Conservation (phyloP, 2,888 invertebrate genomes). For the Drosophila leonis region DNA sequence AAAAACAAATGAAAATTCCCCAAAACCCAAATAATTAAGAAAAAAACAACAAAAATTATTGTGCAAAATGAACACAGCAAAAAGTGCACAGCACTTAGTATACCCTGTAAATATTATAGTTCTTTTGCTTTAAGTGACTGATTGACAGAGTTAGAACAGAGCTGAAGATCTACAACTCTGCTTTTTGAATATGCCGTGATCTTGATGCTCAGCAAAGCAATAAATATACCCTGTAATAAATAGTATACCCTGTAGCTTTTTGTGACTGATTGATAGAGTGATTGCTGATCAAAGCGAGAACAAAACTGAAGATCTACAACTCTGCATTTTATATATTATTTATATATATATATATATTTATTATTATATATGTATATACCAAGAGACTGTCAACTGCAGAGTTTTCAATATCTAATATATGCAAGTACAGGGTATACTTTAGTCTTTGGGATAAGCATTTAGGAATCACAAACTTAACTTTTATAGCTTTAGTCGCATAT, state of each 20-base stretch:
- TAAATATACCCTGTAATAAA: slow-evolving; percentile 9
- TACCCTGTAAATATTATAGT: not conserved
- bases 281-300: not conserved
- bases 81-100: not conserved
- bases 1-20: slow-evolving; percentile 5
- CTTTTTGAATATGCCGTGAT: not conserved
- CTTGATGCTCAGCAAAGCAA: no score
- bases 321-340: not conserved
- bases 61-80: slow-evolving; percentile 18
- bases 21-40: slow-evolving; percentile 23
- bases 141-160: not conserved
- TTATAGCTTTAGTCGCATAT: not conserved
- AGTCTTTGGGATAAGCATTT: not conserved
- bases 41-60: not conserved
- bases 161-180: not conserved
- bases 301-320: not conserved
- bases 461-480: not conserved
- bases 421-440: not conserved
- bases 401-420: not conserved
- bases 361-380: not conserved
- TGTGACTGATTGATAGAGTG: not conserved
- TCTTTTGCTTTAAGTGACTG: no score
- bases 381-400: not conserved
- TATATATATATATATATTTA: not conserved
- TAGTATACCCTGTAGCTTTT: slow-evolving; percentile 4